A percentile compares a stretch with the other conserved stretches of the same genome.
Conservation (phyloP, 1,140 invertebrate genomes). For the Samia ricini region DNA sequence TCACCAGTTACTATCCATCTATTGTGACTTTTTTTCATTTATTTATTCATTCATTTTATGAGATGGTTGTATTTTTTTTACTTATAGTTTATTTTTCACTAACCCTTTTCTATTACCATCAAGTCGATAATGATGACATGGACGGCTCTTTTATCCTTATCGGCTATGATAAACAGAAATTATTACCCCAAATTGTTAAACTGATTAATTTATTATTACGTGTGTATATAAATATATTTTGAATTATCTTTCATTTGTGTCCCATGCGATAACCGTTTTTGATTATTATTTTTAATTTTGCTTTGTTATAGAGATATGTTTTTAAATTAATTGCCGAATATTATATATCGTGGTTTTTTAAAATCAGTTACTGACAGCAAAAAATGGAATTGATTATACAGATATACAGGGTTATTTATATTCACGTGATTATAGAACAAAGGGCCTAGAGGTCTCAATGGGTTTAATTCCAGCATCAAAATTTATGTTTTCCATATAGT, state of each 20-base stretch:
- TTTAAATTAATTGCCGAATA: too few relatives aligned
- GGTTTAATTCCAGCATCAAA: slow-evolving; percentile 22
- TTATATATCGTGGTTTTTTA: neutral
- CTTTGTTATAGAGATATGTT: too few relatives aligned
- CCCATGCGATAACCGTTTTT: too few relatives aligned
- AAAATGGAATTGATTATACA: neutral
- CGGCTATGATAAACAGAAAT: neutral
- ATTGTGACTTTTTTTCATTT: slow-evolving; percentile 42
- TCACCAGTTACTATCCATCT: slow-evolving; percentile 41
- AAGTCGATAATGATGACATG: neutral
- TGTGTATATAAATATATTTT: too few relatives aligned
- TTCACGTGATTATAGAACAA: neutral
- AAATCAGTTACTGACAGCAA: neutral
- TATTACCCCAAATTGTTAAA: neutral
- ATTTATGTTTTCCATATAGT: slow-evolving; percentile 70
- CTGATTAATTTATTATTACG: too few relatives aligned
- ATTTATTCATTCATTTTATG: slow-evolving; percentile 25
- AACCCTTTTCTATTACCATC: neutral
- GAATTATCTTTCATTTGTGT: too few relatives aligned
- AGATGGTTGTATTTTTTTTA: slow-evolving; percentile 13
- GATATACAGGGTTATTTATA: neutral
- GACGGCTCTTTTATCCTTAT: neutral
- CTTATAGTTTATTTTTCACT: neutral
- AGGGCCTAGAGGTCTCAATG: neutral
- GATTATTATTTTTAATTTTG: too few relatives aligned